Conservation (phyloP, 2,888 invertebrate genomes). For the Archips xylosteana region DNA sequence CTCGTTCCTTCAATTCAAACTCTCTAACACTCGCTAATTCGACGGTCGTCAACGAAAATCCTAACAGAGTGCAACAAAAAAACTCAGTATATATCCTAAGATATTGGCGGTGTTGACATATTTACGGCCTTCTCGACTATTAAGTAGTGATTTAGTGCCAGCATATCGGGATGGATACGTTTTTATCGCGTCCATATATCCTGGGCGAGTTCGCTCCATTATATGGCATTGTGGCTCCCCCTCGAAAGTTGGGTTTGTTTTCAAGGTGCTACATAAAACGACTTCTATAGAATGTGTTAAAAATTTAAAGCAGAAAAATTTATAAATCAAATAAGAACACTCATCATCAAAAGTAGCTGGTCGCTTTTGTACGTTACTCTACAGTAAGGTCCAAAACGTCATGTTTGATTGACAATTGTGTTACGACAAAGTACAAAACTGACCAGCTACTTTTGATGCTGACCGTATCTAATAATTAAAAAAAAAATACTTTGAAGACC, state of each 20-base stretch:
- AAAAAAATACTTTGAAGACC: too few species aligned
- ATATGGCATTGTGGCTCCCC: constrained; percentile 66
- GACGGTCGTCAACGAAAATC: constrained; percentile 22
- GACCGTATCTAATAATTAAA: too few species aligned
- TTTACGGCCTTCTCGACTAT: constrained; percentile 83
- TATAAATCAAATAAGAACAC: too few species aligned
- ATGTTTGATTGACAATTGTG: too few species aligned
- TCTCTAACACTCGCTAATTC: constrained; percentile 25
- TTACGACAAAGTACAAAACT: too few species aligned
- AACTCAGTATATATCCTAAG: constrained; percentile 74
- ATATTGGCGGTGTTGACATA: constrained; percentile 84
- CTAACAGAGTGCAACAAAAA: constrained; percentile 55
- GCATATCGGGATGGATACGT: constrained; percentile 85
- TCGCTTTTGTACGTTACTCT: too few species aligned
- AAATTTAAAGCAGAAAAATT: too few species aligned
- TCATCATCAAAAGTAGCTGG: too few species aligned
- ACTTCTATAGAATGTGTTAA: background rate
- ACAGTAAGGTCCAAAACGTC: too few species aligned
- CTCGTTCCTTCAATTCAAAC: background rate
- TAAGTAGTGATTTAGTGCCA: constrained; percentile 83
- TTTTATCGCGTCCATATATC: constrained; percentile 83
- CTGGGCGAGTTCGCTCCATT: constrained; percentile 75
- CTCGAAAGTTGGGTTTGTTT: background rate
- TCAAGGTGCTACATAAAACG: background rate
- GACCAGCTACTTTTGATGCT: too few species aligned